Percentiles rank a stretch among this genome's conserved stretches.
Conservation (phyloP, 2,113 vertebrate genomes). For the Ammodytes marinus region DNA sequence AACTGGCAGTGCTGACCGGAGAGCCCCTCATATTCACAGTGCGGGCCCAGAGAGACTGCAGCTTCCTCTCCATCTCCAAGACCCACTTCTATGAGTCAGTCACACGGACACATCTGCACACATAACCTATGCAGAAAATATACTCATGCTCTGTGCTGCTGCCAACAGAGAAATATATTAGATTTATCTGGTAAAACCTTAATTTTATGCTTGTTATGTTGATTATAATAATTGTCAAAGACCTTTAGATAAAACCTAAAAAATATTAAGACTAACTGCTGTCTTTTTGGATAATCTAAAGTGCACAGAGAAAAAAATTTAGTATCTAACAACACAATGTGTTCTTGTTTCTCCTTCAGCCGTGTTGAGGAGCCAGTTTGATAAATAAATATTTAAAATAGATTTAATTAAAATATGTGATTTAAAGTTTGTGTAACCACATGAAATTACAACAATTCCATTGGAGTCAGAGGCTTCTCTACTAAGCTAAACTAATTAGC, state of each 20-base stretch:
- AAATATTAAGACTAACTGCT: not conserved
- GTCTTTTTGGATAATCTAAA: not conserved
- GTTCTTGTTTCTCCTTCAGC: not conserved
- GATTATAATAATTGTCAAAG: not conserved
- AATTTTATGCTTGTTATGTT: not conserved
- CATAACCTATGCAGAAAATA: not conserved
- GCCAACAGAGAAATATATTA: not conserved
- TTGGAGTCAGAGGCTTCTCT: not conserved
- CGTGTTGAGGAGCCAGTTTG: not conserved
- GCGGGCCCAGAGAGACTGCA: conserved; percentile 92
- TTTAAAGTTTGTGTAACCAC: not conserved
- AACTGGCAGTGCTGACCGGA: conserved; percentile 94
- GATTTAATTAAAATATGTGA: not conserved
- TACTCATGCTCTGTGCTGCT: not conserved
- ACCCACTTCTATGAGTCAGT: conserved; percentile 94
- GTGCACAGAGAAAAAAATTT: not conserved
- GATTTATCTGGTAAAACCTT: not conserved
- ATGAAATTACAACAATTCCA: not conserved
- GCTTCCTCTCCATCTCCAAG: conserved; percentile 94
- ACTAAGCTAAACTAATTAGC: not conserved
- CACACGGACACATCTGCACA: not conserved
- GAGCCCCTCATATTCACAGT: conserved; percentile 97
- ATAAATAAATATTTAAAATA: not conserved
- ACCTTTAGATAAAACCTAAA: not conserved
- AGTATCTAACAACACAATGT: not conserved